A percentile compares a stretch with the other conserved stretches of the same genome.
Conservation (phyloP, 2,888 invertebrate species). For the Pollenia griseotomentosa region DNA sequence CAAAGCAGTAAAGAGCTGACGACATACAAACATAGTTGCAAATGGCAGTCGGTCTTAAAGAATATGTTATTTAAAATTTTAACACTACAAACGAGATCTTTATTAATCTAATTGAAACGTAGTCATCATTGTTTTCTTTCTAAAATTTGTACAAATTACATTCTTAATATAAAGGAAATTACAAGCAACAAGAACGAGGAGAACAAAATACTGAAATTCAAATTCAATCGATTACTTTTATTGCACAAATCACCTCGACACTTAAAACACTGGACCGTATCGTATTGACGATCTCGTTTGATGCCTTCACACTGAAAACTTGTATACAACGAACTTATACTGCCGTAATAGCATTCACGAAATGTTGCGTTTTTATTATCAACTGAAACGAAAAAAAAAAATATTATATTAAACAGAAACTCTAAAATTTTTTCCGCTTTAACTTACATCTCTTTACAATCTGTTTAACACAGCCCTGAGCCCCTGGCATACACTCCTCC, state of each 20-base stretch:
- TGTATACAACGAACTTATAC: slow-evolving; percentile 23
- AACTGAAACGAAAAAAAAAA: slow-evolving; percentile 1
- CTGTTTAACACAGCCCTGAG: slow-evolving; percentile 49
- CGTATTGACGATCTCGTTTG: neutral
- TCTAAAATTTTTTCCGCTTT: neutral
- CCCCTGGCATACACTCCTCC: slow-evolving; percentile 3
- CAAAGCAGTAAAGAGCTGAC: too few relatives aligned
- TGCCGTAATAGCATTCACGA: slow-evolving; percentile 48
- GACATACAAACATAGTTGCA: too few relatives aligned
- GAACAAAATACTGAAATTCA: neutral
- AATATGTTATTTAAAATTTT: too few relatives aligned
- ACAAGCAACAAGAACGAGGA: neutral
- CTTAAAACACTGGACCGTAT: slow-evolving; percentile 22
- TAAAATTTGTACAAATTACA: neutral
- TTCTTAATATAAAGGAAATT: neutral
- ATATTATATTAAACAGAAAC: neutral
- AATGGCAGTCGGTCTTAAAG: too few relatives aligned
- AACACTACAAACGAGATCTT: too few relatives aligned
- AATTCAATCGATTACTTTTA: neutral
- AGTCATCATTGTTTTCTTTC: neutral
- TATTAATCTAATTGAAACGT: too few relatives aligned
- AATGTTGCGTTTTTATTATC: slow-evolving; percentile 20
- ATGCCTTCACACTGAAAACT: slow-evolving; percentile 18
- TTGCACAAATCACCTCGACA: slow-evolving; percentile 40
- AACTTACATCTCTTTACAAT: neutral